Percentiles rank a stretch among this genome's conserved stretches.
phyloP scores from a whole-genome alignment of 2,113 vertebrate species.

The Balaeniceps rex region DNA sequence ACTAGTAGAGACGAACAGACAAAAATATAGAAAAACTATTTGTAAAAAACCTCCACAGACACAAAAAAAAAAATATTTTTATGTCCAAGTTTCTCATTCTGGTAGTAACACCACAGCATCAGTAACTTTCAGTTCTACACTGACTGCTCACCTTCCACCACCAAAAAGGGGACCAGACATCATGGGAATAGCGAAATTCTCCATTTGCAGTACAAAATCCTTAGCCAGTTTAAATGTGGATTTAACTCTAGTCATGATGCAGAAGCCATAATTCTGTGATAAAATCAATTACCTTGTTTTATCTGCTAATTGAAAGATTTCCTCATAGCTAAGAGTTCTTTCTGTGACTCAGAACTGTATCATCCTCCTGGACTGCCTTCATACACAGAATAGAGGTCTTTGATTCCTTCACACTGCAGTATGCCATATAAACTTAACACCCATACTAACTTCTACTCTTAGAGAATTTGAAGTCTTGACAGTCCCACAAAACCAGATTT shows the following conservation, averaged over 20 bases:
- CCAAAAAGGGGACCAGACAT: background rate
- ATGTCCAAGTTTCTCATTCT: background rate
- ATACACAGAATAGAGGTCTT: background rate
- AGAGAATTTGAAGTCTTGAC: background rate
- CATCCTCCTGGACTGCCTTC: background rate
- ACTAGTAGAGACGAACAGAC: background rate
- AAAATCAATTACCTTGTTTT: background rate
- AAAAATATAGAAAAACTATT: background rate
- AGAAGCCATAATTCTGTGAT: background rate
- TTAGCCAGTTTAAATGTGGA: background rate
- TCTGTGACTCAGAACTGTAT: background rate
- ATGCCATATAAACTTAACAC: background rate
- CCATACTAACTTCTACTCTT: background rate
- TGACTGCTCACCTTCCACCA: background rate
- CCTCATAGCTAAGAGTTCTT: background rate
- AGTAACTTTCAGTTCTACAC: background rate
- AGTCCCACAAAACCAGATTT: background rate
- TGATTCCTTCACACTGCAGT: background rate
- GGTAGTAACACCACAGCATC: background rate
- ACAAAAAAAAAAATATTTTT: background rate
- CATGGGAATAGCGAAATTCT: background rate
- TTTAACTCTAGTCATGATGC: background rate
- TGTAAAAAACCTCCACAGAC: background rate
- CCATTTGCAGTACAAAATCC: background rate
- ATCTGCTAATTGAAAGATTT: background rate